Conservation (phyloP, 2,113 vertebrate genomes). For the Clinocottus analis region DNA sequence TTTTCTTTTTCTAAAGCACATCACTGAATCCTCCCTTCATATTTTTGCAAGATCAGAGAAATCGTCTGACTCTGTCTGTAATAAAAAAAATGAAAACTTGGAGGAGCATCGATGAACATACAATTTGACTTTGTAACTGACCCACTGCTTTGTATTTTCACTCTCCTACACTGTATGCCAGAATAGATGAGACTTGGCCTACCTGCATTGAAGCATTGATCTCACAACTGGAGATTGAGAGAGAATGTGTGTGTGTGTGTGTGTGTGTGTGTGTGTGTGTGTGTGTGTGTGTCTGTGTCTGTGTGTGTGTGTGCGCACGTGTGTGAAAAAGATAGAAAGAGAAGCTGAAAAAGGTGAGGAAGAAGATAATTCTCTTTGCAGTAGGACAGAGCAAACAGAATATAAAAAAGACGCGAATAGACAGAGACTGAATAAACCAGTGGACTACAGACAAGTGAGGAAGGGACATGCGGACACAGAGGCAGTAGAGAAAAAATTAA, state of each 20-base stretch:
- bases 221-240: slow-evolving; percentile 47
- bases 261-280: slow-evolving; percentile 13
- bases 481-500: not conserved
- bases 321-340: slow-evolving; percentile 23
- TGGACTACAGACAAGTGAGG: slow-evolving; percentile 6
- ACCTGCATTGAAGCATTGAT: slow-evolving; percentile 68
- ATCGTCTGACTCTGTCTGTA: slow-evolving; percentile 17
- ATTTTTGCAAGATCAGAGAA: slow-evolving; percentile 29
- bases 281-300: slow-evolving; percentile 19
- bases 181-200: slow-evolving; percentile 51
- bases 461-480: not conserved
- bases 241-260: slow-evolving; percentile 4
- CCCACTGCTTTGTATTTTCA: slow-evolving; percentile 49
- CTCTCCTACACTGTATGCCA: slow-evolving; percentile 55
- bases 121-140: slow-evolving; percentile 53
- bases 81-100: slow-evolving; percentile 42
- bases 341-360: slow-evolving; percentile 27
- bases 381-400: slow-evolving; percentile 18
- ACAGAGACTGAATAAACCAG: slow-evolving; percentile 15
- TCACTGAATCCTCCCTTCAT: slow-evolving; percentile 21
- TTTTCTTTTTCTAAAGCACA: slow-evolving; percentile 26
- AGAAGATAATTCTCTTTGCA: slow-evolving; percentile 43
- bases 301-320: not conserved
- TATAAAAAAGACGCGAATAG: slow-evolving; percentile 28
- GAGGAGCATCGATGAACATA: slow-evolving; percentile 40